Conservation (phyloP, 2,113 vertebrate genomes). For the Onychostoma macrolepis region DNA sequence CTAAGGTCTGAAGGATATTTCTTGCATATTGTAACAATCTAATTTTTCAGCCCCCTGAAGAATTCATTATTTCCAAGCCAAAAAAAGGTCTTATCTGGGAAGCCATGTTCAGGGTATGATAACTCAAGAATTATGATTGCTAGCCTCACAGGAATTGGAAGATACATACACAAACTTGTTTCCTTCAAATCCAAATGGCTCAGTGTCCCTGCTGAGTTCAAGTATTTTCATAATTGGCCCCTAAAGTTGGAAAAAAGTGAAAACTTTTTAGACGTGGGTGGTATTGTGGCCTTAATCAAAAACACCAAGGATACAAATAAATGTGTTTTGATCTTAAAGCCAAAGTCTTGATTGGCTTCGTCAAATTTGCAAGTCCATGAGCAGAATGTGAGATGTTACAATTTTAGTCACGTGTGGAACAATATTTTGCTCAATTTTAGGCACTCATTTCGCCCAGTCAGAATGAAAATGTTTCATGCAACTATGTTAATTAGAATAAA, state of each 20-base stretch:
- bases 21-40: conserved; percentile 1
- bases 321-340: neutral
- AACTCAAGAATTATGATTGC: conserved; percentile 2
- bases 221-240: conserved; percentile 11
- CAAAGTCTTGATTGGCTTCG: neutral
- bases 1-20: neutral
- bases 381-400: neutral
- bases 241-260: neutral
- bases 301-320: neutral
- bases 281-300: neutral
- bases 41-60: conserved; percentile 10
- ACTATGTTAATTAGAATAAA: neutral
- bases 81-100: neutral
- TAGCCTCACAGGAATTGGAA: neutral
- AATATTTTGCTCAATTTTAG: neutral
- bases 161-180: neutral
- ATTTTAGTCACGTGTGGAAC: neutral
- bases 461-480: neutral
- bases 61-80: neutral
- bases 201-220: neutral
- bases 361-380: neutral
- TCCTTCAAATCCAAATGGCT: neutral
- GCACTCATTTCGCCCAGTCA: neutral
- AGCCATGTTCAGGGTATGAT: neutral
- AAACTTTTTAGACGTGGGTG: neutral